A percentile compares a stretch with the other conserved stretches of the same genome.
Conservation (phyloP, 1,140 invertebrate species). For the Melitaea cinxia region DNA sequence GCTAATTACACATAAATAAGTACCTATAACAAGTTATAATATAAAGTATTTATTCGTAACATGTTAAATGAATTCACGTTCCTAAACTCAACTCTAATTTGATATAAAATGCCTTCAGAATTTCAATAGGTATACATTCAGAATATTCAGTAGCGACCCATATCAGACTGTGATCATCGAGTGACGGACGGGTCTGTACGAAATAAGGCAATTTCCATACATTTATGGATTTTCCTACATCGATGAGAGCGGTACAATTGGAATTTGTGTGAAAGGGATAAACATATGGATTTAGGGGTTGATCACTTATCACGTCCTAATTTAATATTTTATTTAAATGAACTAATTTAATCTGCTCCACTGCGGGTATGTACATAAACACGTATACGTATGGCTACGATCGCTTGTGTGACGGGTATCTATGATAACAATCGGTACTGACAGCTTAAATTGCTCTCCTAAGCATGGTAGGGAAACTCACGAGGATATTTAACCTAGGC, state of each 20-base stretch:
- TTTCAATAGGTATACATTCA: conserved; percentile 9
- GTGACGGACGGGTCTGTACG: conserved; percentile 18
- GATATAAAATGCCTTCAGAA: conserved; percentile 13
- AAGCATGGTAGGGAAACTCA: no score
- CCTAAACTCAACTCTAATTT: conserved; percentile 17
- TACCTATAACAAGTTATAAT: not conserved
- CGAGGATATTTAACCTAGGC: no score
- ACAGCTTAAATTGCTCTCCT: no score
- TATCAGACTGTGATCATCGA: conserved; percentile 30
- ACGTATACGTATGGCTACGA: no score
- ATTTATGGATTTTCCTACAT: not conserved
- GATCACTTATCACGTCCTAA: not conserved
- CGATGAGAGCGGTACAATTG: not conserved
- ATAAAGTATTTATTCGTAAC: not conserved
- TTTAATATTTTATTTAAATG: not conserved
- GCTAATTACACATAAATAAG: no score
- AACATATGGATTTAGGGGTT: not conserved
- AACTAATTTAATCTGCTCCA: not conserved
- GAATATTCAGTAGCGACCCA: conserved; percentile 26
- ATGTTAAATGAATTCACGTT: conserved; percentile 14
- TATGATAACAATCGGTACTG: no score
- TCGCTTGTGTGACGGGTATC: no score
- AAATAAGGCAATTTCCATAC: not conserved
- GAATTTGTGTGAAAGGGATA: not conserved
- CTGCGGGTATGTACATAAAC: not conserved